Evolutionary conservation across 2,113 vertebrate species (phyloP), one percentile per base, ranked within the genome.

Genomic region (Clarias macrocephalus): DNA sequence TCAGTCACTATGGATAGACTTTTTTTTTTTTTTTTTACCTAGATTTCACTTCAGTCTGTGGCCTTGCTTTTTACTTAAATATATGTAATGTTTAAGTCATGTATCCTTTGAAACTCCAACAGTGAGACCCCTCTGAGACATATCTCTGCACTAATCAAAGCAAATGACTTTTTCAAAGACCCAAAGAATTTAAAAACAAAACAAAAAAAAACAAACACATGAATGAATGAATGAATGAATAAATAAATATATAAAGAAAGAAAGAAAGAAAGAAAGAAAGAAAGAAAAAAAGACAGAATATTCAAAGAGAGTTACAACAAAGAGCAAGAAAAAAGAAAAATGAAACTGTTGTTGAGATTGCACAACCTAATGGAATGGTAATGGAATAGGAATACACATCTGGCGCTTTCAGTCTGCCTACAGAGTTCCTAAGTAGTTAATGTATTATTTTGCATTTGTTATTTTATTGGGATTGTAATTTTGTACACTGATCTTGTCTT

Each of bases 11-110:
- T 86, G 89, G 91, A 90, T 83, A 86, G 23, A 75, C 79, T 87
- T 88, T 87, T 90, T 92, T 94, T 93, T 93, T 89, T 87, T 88
- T 87, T 90, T 92, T 94, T 93, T 93, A 89, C 72, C 85, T 88
- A n/a, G 77, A 85, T 92, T 91, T 88, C 28, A 54, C 91, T 92
- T 88, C 88, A 90, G 91, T 93, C 89, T 92, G 83, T 87, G 84
- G 56, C 70, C 70, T 87, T 82, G 88, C 90, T 66, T 88, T 91
- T 80, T 83, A 82, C 86, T 90, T 89, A 93, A 6, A 5, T 42
- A 92, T 89, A 91, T 86, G 81, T 87, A 85, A 89, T 93, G 91
- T 94, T 93, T 92, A 94, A 89, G 85, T 73, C 66, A 83, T 84
- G 33, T 92, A 85, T 84, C 87, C 91, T 93, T 93, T 94, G 92